Percentiles rank a stretch among this genome's conserved stretches.
Conservation (phyloP, 2,113 vertebrate genomes). For the Oxyruncus cristatus region DNA sequence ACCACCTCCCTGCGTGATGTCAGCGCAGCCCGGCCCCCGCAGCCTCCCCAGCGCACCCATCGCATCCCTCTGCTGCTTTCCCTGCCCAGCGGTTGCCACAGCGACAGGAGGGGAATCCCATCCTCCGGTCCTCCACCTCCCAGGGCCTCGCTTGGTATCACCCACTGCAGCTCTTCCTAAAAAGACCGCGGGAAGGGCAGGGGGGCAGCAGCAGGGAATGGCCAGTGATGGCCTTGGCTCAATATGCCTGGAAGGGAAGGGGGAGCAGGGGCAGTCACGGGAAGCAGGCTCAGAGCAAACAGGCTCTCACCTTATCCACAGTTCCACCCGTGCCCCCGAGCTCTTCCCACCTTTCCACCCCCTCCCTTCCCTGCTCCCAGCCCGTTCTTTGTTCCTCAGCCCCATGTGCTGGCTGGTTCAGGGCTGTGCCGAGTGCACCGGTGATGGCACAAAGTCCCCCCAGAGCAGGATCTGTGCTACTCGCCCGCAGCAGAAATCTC, state of each 20-base stretch:
- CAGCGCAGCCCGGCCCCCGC: slow-evolving; percentile 25
- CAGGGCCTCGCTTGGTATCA: neutral
- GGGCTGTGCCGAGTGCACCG: neutral
- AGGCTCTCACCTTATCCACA: neutral
- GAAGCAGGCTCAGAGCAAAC: neutral
- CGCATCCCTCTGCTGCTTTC: neutral
- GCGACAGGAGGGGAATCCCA: slow-evolving; percentile 59
- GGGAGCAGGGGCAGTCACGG: neutral
- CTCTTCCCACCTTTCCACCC: neutral
- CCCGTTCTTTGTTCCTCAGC: slow-evolving; percentile 27
- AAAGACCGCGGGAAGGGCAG: neutral
- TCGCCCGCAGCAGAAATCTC: neutral
- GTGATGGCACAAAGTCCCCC: neutral
- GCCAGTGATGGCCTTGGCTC: neutral
- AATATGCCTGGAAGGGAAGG: neutral
- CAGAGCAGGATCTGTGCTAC: neutral
- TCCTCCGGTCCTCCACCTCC: neutral
- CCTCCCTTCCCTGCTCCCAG: neutral
- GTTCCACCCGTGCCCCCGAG: neutral
- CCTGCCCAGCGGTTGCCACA: slow-evolving; percentile 38
- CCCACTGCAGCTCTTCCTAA: slow-evolving; percentile 27
- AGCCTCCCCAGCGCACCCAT: slow-evolving; percentile 24
- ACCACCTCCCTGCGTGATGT: slow-evolving; percentile 30
- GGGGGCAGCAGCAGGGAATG: neutral
- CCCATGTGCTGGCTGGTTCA: neutral